Evolutionary conservation across 64 coral and sea anemone species (phyloP), one percentile per base, ranked within the genome.

Genomic region (Orbicella faveolata): DNA sequence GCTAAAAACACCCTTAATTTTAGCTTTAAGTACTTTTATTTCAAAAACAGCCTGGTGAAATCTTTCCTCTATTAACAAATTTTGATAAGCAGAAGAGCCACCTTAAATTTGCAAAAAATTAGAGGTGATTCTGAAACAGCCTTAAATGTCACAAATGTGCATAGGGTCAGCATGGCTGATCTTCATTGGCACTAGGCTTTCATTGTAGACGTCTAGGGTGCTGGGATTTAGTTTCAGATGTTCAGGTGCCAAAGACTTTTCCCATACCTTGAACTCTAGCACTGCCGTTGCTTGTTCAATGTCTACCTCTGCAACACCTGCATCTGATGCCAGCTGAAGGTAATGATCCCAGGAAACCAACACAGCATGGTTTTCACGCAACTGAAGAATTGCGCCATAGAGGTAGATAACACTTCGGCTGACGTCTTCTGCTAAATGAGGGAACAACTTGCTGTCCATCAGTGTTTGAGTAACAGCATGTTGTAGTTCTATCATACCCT

Each of bases 271-370:
- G 41, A 61, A 87, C 75, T 92, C 90, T 34, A 92, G 35, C 5
- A 92, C 25, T 37, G 44, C 36, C 37, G 90, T 80, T 73, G 90
- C 83, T 34, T 68, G 73, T 19, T 55, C 26, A 5, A 92, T 37
- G 36, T 20, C 76, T 3, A 36, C 75, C 51, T 88, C 90, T 73
- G 83, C 61, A 16, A 92, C 66, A 20, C 90, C 90, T 10, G 84
- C 79, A 77, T 92, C 83, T 19, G 90, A 92, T 41, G 90, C 90
- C 19, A 92, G 4, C 34, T 63, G 76, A 12, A 92, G 2, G 36
- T 87, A 92, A 4, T 92, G 82, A 72, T 92, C 90, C 90, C 90
- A 92, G 48, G 83, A 86, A 13, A 92, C 51, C 25, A 92, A 23
- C 41, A 92, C 74, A 11, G 86, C 53, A 15, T 73, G 87, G 36